Percentiles rank a stretch among this genome's conserved stretches.
These are phyloP conservation scores for Drosophila nasuta DNA, from an alignment of 1,140 invertebrate species.

Conservation along the genomic window DNA sequence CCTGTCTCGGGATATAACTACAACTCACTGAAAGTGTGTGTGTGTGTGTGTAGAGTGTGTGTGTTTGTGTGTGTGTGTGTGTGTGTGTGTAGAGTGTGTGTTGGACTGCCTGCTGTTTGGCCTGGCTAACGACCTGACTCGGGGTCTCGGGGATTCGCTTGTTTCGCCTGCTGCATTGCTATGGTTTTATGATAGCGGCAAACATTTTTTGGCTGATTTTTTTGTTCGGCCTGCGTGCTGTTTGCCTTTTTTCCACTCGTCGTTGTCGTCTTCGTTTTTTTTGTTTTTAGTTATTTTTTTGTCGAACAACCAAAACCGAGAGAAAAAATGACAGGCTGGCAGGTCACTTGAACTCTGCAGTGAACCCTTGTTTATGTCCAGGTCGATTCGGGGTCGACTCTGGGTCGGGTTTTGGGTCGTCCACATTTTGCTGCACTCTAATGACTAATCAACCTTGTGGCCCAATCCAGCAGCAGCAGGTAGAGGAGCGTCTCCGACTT, in stretches of 20 bases:
- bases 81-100: slow-evolving; percentile 4
- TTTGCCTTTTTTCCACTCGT: slow-evolving; percentile 8
- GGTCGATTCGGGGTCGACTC: not conserved
- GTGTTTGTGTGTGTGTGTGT: not conserved
- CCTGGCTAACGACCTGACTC: slow-evolving; percentile 64
- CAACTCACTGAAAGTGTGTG: not conserved
- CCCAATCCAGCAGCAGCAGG: slow-evolving; percentile 44
- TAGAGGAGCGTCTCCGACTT: slow-evolving; percentile 38
- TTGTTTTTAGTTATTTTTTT: slow-evolving; percentile 19
- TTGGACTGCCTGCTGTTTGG: slow-evolving; percentile 65
- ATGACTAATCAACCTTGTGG: slow-evolving; percentile 76
- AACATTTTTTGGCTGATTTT: slow-evolving; percentile 60
- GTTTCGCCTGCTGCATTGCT: slow-evolving; percentile 63
- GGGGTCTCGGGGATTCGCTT: slow-evolving; percentile 15
- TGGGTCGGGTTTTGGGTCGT: not conserved
- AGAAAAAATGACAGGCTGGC: slow-evolving; percentile 53
- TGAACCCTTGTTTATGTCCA: slow-evolving; percentile 26
- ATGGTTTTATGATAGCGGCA: slow-evolving; percentile 75
- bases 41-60: not conserved
- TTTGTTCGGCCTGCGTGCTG: slow-evolving; percentile 50
- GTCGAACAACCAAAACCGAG: slow-evolving; percentile 12
- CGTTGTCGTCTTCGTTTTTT: not conserved
- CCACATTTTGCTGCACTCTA: slow-evolving; percentile 52
- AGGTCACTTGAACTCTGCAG: slow-evolving; percentile 61
- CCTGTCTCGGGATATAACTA: slow-evolving; percentile 25